Base-by-base conservation (phyloP, 2,888 invertebrate genomes). In the Spodoptera littoralis region DNA sequence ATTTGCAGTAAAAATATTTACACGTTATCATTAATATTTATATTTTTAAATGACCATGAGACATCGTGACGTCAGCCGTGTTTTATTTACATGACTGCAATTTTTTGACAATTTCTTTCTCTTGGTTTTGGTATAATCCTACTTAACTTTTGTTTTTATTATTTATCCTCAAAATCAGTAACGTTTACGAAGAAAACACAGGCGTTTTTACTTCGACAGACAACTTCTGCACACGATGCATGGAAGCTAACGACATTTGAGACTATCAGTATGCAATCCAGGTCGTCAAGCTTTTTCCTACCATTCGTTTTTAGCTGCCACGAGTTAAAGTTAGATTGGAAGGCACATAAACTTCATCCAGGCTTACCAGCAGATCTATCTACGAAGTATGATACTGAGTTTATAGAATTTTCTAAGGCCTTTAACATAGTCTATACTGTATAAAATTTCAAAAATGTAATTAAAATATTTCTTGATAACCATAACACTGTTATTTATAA, bases 241-340 rank as follows among this genome's bases (percentile, higher is more conserved):
- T 22, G 12, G 27, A 6, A 46, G 54, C 54, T 55, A 70, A 73
- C 68, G 68, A 54, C 42, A 47, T 70, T 73, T 70, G 18, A 42
- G 68, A 51, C 68, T 54, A 51, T 54, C 54, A 51, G 47, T 67
- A 73, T 69, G 67, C 69, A 73, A 73, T 73, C 45, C 54, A 13
- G 50, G 55, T 46, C 50, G 69, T 51, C 54, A 47, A 50, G 8
- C 42, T 73, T 73, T 73, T 69, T 67, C 54, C 73, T 30, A 44
- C 54, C 54, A 54, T 73, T 47, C 60, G 55, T 70, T 60, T 13
- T 27, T 24, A n/a, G 27, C 53, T 47, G 73, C 12, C 22, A 42
- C 4, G 9, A 36, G 11, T n/a, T 49, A 49, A 53, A 53, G 73
- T 24, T n/a, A 45, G 30, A 73, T 60, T 60, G 68, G 60, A 73